Conservation (phyloP, 2,888 invertebrate genomes). For the Halocaridina rubra region DNA sequence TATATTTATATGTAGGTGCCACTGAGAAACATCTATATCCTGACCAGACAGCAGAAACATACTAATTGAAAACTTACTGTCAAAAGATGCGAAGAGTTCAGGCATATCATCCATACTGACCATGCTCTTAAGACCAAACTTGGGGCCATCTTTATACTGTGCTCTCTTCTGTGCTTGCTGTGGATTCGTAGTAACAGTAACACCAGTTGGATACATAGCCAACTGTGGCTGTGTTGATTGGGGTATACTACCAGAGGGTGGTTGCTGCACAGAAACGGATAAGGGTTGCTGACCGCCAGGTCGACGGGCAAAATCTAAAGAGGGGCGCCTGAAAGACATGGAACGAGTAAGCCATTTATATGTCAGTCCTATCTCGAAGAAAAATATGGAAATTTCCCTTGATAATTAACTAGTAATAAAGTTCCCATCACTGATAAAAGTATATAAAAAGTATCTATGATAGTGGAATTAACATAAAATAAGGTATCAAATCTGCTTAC, state of each 20-base stretch:
- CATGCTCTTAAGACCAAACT: constrained; percentile 91
- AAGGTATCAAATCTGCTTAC: no score
- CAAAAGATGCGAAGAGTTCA: constrained; percentile 92
- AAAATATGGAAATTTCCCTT: no score
- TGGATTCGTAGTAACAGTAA: background rate
- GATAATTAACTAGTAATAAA: no score
- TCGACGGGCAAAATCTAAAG: constrained; percentile 53
- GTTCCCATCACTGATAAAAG: no score
- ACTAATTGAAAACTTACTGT: constrained; percentile 85
- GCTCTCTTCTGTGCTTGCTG: constrained; percentile 47
- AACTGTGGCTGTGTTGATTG: background rate
- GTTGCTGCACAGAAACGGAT: constrained; percentile 17
- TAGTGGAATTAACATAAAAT: no score
- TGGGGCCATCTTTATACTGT: constrained; percentile 70
- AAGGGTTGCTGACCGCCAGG: constrained; percentile 35
- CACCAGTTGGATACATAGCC: background rate
- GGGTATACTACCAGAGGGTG: background rate
- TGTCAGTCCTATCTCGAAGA: background rate
- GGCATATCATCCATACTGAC: constrained; percentile 95
- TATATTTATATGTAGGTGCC: no score
- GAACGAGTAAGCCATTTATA: background rate
- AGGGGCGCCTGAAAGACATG: constrained; percentile 47
- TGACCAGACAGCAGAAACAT: no score
- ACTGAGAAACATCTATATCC: no score
- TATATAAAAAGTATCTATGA: no score